A percentile compares a stretch with the other conserved stretches of the same genome.
Evolutionary conservation across 2,888 invertebrate genomes (phyloP).

Genomic region (Cosmorhoe ocellata): DNA sequence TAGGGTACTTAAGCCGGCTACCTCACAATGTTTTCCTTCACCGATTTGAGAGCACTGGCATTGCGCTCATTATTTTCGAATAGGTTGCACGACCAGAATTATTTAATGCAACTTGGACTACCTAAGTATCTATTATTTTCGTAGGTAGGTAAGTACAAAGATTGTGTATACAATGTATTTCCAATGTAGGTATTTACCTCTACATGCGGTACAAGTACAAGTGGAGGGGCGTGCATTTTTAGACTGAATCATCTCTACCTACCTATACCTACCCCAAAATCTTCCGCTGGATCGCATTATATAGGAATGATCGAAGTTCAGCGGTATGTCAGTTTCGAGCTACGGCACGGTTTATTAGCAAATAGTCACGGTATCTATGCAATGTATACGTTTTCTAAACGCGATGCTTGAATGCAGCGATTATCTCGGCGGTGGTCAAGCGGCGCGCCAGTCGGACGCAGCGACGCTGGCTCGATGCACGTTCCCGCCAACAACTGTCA

Average conservation of each 20-base stretch:
- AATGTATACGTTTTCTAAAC: conserved; percentile 77
- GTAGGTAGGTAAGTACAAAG: too few relatives aligned
- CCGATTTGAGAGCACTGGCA: too few relatives aligned
- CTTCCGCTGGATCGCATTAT: conserved; percentile 9
- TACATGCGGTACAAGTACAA: too few relatives aligned
- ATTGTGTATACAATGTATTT: too few relatives aligned
- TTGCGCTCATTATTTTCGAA: too few relatives aligned
- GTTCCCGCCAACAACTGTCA: conserved; percentile 45
- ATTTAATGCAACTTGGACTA: too few relatives aligned
- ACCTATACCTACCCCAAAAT: too few relatives aligned
- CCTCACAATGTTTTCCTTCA: too few relatives aligned
- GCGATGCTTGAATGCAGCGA: conserved; percentile 53
- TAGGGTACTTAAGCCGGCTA: too few relatives aligned
- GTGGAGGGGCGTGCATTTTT: conserved; percentile 19
- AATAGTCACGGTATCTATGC: conserved; percentile 59
- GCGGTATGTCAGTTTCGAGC: not conserved
- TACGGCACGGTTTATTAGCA: conserved; percentile 27
- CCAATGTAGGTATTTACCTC: too few relatives aligned
- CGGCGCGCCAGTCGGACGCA: conserved; percentile 53
- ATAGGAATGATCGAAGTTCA: conserved; percentile 16
- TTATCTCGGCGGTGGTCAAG: conserved; percentile 48
- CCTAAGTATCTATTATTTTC: too few relatives aligned
- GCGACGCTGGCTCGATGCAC: conserved; percentile 49
- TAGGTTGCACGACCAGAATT: too few relatives aligned
- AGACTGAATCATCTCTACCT: conserved; percentile 20